A percentile compares a stretch with the other conserved stretches of the same genome.
phyloP scores from a whole-genome alignment of 1,140 invertebrate genomes.

The Streblospio benedicti region DNA sequence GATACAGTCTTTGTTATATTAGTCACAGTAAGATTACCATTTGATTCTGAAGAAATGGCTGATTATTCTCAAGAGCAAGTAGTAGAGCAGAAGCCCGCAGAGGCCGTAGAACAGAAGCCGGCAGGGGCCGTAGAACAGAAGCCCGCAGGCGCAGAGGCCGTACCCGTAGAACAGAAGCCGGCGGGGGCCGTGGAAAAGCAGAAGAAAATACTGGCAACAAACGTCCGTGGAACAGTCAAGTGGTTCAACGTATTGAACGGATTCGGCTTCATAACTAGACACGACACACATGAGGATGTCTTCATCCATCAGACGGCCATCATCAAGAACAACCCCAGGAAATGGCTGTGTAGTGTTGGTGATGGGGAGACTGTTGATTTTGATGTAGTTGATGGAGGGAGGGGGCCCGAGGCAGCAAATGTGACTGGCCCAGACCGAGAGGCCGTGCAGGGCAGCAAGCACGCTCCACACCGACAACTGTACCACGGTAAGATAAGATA shows the following conservation, averaged over 20 bases:
- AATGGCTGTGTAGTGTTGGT: constrained; percentile 93
- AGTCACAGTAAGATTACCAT: too few relatives aligned
- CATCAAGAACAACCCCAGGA: constrained; percentile 90
- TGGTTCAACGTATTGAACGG: constrained; percentile 99
- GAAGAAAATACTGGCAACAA: too few relatives aligned
- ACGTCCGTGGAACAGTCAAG: constrained; percentile 75
- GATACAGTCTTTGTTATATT: too few relatives aligned
- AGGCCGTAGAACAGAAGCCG: too few relatives aligned
- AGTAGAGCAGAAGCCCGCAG: too few relatives aligned
- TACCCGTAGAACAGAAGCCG: too few relatives aligned
- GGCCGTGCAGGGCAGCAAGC: constrained; percentile 88
- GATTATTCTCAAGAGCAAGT: too few relatives aligned
- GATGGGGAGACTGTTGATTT: constrained; percentile 98
- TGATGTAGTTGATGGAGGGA: constrained; percentile 97
- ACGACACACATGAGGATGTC: constrained; percentile 98
- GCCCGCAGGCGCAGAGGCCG: too few relatives aligned
- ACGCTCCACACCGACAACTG: constrained; percentile 75
- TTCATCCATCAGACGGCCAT: constrained; percentile 95
- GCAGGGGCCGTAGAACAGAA: too few relatives aligned
- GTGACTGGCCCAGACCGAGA: constrained; percentile 89
- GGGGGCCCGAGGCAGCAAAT: constrained; percentile 94
- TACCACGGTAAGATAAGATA: constrained; percentile 24
- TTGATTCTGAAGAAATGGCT: too few relatives aligned
- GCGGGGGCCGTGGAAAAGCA: too few relatives aligned
- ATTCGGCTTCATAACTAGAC: constrained; percentile 97